Conservation (phyloP, 2,113 vertebrate species). For the Lipophrys pholis region DNA sequence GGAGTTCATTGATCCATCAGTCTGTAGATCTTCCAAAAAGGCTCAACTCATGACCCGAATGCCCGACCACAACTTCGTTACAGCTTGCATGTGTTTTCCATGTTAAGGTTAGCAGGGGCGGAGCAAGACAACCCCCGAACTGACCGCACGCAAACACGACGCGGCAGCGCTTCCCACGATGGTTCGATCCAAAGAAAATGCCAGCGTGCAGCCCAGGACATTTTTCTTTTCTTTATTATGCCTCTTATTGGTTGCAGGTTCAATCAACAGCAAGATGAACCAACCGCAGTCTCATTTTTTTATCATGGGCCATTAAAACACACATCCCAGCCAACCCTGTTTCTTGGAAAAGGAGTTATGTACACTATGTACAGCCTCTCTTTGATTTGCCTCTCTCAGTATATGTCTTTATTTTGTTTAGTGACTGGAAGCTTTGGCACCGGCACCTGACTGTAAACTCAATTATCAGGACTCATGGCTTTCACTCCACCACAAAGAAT, state of each 20-base stretch:
- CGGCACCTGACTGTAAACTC: not conserved
- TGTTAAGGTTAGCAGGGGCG: not conserved
- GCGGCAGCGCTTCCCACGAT: not conserved
- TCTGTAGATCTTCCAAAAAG: not conserved
- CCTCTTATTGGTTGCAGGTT: conserved; percentile 4
- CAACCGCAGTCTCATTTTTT: conserved; percentile 2
- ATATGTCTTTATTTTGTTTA: conserved; percentile 9
- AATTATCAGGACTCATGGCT: not conserved
- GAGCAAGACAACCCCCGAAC: not conserved
- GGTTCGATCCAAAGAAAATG: conserved; percentile 16
- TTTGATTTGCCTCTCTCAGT: not conserved
- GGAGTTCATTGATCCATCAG: not conserved
- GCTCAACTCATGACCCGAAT: not conserved
- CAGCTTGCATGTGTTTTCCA: conserved; percentile 3
- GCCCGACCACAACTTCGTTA: not conserved
- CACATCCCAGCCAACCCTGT: not conserved
- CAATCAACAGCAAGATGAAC: conserved; percentile 1
- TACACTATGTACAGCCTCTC: not conserved
- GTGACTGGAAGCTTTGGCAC: conserved; percentile 1
- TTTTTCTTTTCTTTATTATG: not conserved
- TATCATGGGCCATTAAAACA: not conserved
- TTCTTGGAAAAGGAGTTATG: conserved; percentile 8
- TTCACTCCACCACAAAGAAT: not conserved
- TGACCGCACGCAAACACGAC: not conserved
- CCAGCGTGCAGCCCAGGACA: not conserved